phyloP scores from a whole-genome alignment of 2,797 vertebrate genomes.

The Lutjanus campechanus region DNA sequence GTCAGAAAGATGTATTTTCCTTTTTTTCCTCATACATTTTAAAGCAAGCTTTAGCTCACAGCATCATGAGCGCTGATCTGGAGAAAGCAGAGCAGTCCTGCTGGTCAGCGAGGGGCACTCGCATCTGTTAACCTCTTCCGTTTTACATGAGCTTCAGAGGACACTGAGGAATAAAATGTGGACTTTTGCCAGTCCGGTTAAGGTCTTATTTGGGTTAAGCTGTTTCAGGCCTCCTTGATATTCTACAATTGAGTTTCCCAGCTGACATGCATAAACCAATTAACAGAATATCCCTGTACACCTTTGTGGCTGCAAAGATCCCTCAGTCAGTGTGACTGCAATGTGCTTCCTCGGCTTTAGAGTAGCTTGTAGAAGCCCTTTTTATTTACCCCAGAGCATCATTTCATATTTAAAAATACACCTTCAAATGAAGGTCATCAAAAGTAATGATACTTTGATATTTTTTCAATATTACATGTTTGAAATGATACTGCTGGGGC shows the following conservation, averaged over 20 bases:
- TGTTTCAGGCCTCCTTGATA: constrained; percentile 44
- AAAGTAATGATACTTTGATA: too few relatives aligned
- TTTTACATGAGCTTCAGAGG: constrained; percentile 27
- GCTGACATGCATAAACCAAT: constrained; percentile 58
- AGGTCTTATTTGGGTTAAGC: constrained; percentile 49
- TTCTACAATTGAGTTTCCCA: constrained; percentile 35
- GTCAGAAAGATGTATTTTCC: constrained; percentile 12
- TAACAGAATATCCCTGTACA: constrained; percentile 42
- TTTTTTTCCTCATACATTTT: constrained; percentile 54
- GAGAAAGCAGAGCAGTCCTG: constrained; percentile 5
- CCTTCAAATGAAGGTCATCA: not conserved
- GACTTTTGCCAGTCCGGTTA: constrained; percentile 23
- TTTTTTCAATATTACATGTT: too few relatives aligned
- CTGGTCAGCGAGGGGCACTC: constrained; percentile 25
- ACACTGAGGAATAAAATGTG: constrained; percentile 27
- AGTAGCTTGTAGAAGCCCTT: not conserved
- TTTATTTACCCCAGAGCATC: not conserved
- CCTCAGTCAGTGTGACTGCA: constrained; percentile 12
- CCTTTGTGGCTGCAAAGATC: constrained; percentile 24
- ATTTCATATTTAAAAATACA: not conserved
- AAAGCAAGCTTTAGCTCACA: constrained; percentile 20
- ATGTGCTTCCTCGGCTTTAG: not conserved
- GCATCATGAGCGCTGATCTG: constrained; percentile 20
- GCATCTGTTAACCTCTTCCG: constrained; percentile 31
- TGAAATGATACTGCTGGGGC: too few relatives aligned